Conservation (phyloP, 1,140 invertebrate genomes). For the Zophobas atratus region DNA sequence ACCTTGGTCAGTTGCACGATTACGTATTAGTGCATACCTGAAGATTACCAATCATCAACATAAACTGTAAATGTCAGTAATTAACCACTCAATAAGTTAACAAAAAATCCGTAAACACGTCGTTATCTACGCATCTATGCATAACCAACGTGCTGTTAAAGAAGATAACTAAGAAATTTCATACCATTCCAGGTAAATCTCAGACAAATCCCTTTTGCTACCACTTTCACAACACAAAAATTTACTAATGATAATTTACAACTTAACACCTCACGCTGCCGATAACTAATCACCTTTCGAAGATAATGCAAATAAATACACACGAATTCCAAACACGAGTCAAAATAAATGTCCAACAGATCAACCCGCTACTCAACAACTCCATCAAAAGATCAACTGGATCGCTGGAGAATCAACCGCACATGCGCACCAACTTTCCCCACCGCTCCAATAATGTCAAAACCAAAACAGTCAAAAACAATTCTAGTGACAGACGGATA, state of each 20-base stretch:
- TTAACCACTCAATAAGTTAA: constrained; percentile 16
- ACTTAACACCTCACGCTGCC: constrained; percentile 18
- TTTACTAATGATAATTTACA: constrained; percentile 14
- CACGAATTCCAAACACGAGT: constrained; percentile 39
- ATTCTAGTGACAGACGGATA: too few relatives aligned
- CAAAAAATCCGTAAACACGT: neutral
- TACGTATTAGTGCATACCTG: constrained; percentile 44
- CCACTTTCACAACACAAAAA: constrained; percentile 22
- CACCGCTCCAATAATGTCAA: neutral
- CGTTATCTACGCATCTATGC: constrained; percentile 14
- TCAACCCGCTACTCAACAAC: constrained; percentile 27
- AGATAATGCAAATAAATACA: constrained; percentile 31
- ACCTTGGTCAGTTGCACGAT: constrained; percentile 45
- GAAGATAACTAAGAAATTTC: constrained; percentile 18
- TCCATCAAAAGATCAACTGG: constrained; percentile 23
- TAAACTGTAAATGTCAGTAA: constrained; percentile 14
- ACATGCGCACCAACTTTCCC: constrained; percentile 5
- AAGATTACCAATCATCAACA: constrained; percentile 30
- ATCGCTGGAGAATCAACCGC: constrained; percentile 9
- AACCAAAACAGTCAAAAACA: neutral
- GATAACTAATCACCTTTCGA: constrained; percentile 28
- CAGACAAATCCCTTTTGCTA: constrained; percentile 26
- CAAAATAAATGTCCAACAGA: constrained; percentile 23
- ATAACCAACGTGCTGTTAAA: constrained; percentile 25
- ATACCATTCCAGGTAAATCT: constrained; percentile 43